A percentile compares a stretch with the other conserved stretches of the same genome.
These are phyloP conservation scores for Podarcis cretensis DNA, from an alignment of 2,113 vertebrate genomes.

Conservation along the genomic window DNA sequence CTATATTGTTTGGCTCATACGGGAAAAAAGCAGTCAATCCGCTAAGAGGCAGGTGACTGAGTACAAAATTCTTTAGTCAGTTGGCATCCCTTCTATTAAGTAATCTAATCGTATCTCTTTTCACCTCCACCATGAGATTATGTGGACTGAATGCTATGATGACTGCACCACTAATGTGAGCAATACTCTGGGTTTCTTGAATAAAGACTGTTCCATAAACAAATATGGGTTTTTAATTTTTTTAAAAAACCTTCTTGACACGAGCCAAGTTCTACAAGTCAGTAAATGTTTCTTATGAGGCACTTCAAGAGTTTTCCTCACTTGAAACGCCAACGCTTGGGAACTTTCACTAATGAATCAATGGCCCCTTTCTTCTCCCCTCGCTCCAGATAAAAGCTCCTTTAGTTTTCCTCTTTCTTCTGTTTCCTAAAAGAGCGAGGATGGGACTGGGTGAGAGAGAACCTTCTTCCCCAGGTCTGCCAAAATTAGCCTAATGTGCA, in stretches of 20 bases:
- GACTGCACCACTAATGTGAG: not conserved
- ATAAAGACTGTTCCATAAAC: not conserved
- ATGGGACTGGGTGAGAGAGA: too few species aligned
- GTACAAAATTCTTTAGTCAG: not conserved
- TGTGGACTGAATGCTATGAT: not conserved
- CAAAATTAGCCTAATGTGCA: not conserved
- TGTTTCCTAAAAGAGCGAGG: not conserved
- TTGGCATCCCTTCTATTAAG: not conserved
- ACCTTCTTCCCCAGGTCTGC: not conserved
- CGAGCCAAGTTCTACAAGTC: not conserved
- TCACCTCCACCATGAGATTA: not conserved
- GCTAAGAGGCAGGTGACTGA: not conserved
- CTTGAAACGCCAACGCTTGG: slow-evolving; percentile 6
- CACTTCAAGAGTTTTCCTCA: slow-evolving; percentile 16
- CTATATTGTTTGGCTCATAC: not conserved
- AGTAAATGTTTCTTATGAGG: slow-evolving; percentile 29
- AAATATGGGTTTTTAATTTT: not conserved
- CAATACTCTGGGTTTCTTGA: not conserved
- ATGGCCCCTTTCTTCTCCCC: slow-evolving; percentile 29
- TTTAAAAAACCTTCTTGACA: not conserved
- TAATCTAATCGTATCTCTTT: not conserved
- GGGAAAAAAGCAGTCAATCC: not conserved
- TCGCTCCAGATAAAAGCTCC: not conserved
- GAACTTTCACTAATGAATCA: slow-evolving; percentile 15
- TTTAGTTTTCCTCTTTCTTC: slow-evolving; percentile 18